These are phyloP conservation scores for Cynocephalus volans DNA, from an alignment of 2,113 vertebrate genomes.

Conservation along the genomic window DNA sequence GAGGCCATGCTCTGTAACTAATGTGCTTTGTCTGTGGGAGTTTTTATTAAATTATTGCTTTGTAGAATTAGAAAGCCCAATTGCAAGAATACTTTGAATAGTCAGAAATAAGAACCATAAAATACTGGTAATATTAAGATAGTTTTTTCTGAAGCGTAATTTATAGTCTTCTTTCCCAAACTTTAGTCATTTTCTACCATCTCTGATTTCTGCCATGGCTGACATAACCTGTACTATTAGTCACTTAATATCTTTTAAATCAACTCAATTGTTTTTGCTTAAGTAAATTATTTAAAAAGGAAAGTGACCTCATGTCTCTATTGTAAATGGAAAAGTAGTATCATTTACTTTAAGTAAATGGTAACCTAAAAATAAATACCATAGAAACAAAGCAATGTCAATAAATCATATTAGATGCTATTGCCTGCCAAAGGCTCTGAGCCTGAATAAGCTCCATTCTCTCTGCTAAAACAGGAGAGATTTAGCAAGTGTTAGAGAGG, in stretches of 20 bases:
- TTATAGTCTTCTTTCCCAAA: neutral
- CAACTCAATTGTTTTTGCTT: slow-evolving; percentile 72
- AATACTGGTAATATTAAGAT: neutral
- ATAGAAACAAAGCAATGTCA: slow-evolving; percentile 78
- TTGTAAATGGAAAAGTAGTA: slow-evolving; percentile 76
- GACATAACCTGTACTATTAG: slow-evolving; percentile 38
- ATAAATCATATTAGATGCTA: slow-evolving; percentile 48
- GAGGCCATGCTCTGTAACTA: neutral
- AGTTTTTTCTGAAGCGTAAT: neutral
- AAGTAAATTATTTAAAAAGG: slow-evolving; percentile 75
- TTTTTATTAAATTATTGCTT: slow-evolving; percentile 9
- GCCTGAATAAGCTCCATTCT: neutral
- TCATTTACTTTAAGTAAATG: slow-evolving; percentile 80
- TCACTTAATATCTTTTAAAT: slow-evolving; percentile 69
- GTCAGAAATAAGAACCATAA: slow-evolving; percentile 32
- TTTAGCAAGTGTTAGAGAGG: neutral
- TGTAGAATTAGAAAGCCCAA: neutral
- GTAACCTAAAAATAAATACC: slow-evolving; percentile 82
- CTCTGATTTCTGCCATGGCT: neutral
- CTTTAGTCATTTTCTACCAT: neutral
- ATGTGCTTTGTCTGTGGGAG: neutral
- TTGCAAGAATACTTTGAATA: slow-evolving; percentile 27
- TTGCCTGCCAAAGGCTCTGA: slow-evolving; percentile 42
- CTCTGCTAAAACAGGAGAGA: neutral
- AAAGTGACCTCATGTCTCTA: slow-evolving; percentile 79